phyloP scores from a whole-genome alignment of 2,113 vertebrate genomes.

The Mus spicilegus region DNA sequence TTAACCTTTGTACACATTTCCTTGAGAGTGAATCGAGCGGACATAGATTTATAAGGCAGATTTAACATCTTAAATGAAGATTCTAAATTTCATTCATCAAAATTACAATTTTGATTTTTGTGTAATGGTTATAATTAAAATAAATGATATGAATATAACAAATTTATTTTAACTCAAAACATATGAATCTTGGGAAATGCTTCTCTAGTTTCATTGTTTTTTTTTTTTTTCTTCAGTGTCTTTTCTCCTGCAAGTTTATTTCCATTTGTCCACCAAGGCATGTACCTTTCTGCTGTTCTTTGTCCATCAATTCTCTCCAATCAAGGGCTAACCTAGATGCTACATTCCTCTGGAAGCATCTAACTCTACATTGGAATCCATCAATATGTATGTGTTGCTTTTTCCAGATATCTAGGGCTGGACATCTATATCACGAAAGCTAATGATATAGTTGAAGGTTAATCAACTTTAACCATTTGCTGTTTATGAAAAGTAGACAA shows the following conservation, averaged over 20 bases:
- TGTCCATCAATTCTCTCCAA: neutral
- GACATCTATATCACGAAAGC: neutral
- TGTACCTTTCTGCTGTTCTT: fast-evolving
- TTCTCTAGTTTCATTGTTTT: neutral
- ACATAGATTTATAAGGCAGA: neutral
- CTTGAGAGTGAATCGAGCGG: neutral
- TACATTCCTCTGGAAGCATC: too few relatives aligned
- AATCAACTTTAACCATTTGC: neutral
- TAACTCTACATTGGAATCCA: neutral
- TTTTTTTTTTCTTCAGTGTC: neutral
- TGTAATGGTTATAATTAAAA: neutral
- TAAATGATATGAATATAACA: neutral
- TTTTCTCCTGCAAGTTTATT: neutral
- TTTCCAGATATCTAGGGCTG: neutral
- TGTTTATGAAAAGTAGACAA: neutral
- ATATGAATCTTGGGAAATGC: neutral
- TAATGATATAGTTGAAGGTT: neutral
- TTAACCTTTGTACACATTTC: neutral
- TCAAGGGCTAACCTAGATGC: fast-evolving
- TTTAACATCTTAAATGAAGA: neutral
- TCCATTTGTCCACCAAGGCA: neutral
- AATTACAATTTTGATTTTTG: neutral
- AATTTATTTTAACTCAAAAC: neutral
- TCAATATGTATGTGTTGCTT: neutral
- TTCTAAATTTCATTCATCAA: neutral